Evolutionary conservation across 2,888 invertebrate species (phyloP).

Genomic region (Psococerastis gibbosa): DNA sequence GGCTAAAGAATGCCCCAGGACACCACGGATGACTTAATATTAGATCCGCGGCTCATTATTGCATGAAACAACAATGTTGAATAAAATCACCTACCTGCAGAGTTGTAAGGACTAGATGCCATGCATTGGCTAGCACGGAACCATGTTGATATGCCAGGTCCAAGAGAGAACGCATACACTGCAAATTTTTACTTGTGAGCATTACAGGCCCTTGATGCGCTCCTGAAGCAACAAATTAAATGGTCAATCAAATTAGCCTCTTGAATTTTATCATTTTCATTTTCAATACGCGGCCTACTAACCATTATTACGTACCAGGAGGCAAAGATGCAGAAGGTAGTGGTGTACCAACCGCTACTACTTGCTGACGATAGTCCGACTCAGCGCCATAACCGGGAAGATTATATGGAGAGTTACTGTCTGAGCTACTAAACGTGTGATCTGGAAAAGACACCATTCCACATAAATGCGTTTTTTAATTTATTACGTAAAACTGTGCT

Average conservation of each 20-base stretch:
- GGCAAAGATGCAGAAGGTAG: slow-evolving; percentile 68
- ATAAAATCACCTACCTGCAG: slow-evolving; percentile 59
- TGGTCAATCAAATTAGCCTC: slow-evolving; percentile 20
- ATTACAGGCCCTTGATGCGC: slow-evolving; percentile 81
- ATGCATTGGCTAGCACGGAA: slow-evolving; percentile 75
- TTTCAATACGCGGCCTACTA: too few relatives aligned
- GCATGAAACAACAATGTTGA: too few relatives aligned
- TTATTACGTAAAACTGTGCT: too few relatives aligned
- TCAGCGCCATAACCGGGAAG: slow-evolving; percentile 32
- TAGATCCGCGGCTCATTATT: too few relatives aligned
- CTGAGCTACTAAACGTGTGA: slow-evolving; percentile 26
- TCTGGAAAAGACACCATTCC: too few relatives aligned
- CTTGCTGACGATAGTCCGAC: slow-evolving; percentile 74
- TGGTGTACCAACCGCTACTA: slow-evolving; percentile 93
- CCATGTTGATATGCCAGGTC: slow-evolving; percentile 84
- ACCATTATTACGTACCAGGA: slow-evolving; percentile 35
- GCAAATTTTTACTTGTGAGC: slow-evolving; percentile 93
- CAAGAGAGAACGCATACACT: slow-evolving; percentile 84
- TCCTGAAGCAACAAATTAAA: slow-evolving; percentile 27
- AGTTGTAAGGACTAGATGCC: slow-evolving; percentile 91
- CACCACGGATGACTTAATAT: too few relatives aligned
- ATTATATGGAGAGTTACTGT: slow-evolving; percentile 32
- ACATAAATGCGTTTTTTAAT: too few relatives aligned
- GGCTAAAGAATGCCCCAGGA: too few relatives aligned
- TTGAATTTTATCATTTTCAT: too few relatives aligned